phyloP scores from a whole-genome alignment of 2,113 vertebrate species.

The Sylvietta virens region DNA sequence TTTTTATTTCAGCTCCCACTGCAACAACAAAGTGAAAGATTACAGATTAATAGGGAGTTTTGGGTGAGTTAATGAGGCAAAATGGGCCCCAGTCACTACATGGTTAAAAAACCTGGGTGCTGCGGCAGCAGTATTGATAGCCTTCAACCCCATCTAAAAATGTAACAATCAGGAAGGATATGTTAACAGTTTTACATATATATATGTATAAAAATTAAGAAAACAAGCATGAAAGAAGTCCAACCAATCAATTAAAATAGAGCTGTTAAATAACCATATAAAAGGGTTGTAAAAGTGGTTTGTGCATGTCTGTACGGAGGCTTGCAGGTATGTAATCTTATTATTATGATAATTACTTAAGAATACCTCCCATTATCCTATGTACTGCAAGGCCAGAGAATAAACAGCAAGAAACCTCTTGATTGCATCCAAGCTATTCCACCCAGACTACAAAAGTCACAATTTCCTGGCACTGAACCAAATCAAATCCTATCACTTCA shows the following conservation, averaged over 20 bases:
- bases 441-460: background rate
- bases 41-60: background rate
- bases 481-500: background rate
- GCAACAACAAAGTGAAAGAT: background rate
- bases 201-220: background rate
- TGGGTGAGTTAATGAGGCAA: background rate
- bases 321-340: background rate
- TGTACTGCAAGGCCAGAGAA: background rate
- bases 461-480: background rate
- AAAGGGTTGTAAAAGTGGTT: background rate
- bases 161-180: background rate
- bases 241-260: background rate
- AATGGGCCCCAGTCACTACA: background rate
- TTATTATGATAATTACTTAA: background rate
- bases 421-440: background rate
- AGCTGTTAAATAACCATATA: background rate
- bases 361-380: background rate
- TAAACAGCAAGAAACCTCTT: background rate
- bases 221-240: background rate
- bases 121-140: background rate
- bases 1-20: background rate
- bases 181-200: background rate
- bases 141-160: background rate
- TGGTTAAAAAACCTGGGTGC: background rate
- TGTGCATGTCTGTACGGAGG: background rate